Conservation (phyloP, 2,113 vertebrate genomes). For the Taxidea taxus region DNA sequence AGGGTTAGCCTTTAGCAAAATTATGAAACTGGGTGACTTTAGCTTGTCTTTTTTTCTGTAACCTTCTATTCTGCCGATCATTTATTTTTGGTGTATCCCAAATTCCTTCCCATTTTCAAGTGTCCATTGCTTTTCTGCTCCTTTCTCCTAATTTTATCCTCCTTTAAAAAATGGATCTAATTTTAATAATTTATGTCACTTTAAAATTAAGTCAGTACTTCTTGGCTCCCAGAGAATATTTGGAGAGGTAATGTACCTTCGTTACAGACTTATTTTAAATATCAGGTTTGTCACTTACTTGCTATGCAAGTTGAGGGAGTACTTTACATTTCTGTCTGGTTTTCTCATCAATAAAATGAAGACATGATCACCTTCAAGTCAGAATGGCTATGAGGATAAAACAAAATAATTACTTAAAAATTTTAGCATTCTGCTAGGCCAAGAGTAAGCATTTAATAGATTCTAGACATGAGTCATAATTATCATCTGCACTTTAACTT, state of each 20-base stretch:
- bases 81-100: slow-evolving; percentile 64
- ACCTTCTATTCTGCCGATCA: slow-evolving; percentile 44
- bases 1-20: slow-evolving; percentile 69
- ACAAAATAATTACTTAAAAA: slow-evolving; percentile 34
- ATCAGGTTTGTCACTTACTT: slow-evolving; percentile 46
- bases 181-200: slow-evolving; percentile 61
- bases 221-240: slow-evolving; percentile 37
- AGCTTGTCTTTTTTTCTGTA: slow-evolving; percentile 55
- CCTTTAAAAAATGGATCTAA: slow-evolving; percentile 55
- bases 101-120: slow-evolving; percentile 44
- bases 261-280: slow-evolving; percentile 63
- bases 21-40: slow-evolving; percentile 62
- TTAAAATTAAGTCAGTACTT: slow-evolving; percentile 71
- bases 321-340: neutral
- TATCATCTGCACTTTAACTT: slow-evolving; percentile 29
- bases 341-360: slow-evolving; percentile 46
- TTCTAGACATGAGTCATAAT: slow-evolving; percentile 40
- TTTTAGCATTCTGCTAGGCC: neutral
- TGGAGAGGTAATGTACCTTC: slow-evolving; percentile 57
- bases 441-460: slow-evolving; percentile 17
- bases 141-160: slow-evolving; percentile 37
- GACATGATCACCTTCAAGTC: slow-evolving; percentile 11
- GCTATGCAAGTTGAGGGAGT: slow-evolving; percentile 34
- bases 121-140: slow-evolving; percentile 28
- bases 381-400: neutral